phyloP scores from a whole-genome alignment of 1,140 invertebrate genomes.

The Trichoplusia ni region DNA sequence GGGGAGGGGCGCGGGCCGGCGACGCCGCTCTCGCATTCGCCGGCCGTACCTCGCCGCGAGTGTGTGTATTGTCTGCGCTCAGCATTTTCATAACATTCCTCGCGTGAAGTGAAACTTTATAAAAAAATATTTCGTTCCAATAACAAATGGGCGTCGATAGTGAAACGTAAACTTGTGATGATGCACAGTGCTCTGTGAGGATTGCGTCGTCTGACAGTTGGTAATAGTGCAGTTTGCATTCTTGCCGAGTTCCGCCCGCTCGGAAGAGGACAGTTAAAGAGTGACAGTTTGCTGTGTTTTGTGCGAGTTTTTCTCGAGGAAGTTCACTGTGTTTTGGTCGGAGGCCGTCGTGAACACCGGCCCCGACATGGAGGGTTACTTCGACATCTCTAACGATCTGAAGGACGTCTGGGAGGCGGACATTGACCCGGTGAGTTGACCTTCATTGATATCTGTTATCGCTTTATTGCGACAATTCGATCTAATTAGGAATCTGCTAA shows the following conservation, averaged over 20 bases:
- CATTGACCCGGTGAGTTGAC: conserved; percentile 87
- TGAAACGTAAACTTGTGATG: conserved; percentile 73
- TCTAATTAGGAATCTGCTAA: conserved; percentile 22
- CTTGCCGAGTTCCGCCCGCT: conserved; percentile 61
- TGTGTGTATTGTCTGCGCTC: conserved; percentile 40
- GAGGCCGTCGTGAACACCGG: conserved; percentile 62
- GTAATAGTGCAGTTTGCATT: conserved; percentile 62
- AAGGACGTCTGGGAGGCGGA: conserved; percentile 90
- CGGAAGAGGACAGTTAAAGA: conserved; percentile 56
- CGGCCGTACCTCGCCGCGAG: conserved; percentile 57
- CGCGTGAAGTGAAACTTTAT: conserved; percentile 74
- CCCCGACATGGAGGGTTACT: conserved; percentile 85
- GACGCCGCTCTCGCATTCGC: conserved; percentile 58
- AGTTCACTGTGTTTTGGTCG: conserved; percentile 59
- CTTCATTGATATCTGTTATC: conserved; percentile 63
- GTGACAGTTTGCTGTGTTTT: conserved; percentile 71
- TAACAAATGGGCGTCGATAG: conserved; percentile 74
- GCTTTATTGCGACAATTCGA: conserved; percentile 42
- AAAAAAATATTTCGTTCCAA: conserved; percentile 55
- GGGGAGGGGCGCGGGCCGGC: conserved; percentile 35
- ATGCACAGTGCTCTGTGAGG: conserved; percentile 56
- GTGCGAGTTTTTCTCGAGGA: conserved; percentile 57
- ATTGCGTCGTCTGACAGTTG: conserved; percentile 43
- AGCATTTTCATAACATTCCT: conserved; percentile 52
- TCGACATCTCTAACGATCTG: conserved; percentile 86